Evolutionary conservation across 2,888 invertebrate species (phyloP).

Genomic region (Dione juno): DNA sequence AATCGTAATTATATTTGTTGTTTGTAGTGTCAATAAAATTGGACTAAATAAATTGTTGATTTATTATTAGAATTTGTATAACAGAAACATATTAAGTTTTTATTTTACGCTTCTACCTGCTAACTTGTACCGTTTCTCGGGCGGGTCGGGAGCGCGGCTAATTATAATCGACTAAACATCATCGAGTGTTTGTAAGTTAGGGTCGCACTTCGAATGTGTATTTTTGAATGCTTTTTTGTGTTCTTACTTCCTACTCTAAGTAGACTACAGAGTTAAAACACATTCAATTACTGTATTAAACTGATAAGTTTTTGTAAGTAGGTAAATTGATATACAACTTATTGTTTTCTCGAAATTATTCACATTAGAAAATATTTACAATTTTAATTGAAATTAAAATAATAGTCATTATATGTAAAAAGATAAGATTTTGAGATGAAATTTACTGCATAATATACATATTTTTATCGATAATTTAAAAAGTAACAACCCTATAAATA

Average conservation of each 20-base stretch:
- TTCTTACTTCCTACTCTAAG: slow-evolving; percentile 55
- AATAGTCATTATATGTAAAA: not conserved
- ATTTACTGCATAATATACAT: not conserved
- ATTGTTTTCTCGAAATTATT: not conserved
- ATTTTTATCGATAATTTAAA: slow-evolving; percentile 22
- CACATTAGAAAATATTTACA: not conserved
- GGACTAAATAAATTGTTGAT: not conserved
- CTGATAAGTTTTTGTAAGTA: not conserved
- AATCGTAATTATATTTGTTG: not conserved
- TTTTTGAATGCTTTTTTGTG: slow-evolving; percentile 72
- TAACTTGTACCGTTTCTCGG: slow-evolving; percentile 53
- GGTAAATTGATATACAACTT: not conserved
- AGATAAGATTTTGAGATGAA: not conserved
- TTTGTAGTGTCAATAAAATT: not conserved
- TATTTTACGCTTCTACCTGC: slow-evolving; percentile 48
- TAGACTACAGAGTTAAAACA: slow-evolving; percentile 1
- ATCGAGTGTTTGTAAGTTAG: slow-evolving; percentile 78
- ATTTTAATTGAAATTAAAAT: not conserved
- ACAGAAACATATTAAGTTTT: not conserved
- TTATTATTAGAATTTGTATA: not conserved
- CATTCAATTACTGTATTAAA: not conserved
- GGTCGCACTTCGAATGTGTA: slow-evolving; percentile 71
- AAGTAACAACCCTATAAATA: slow-evolving; percentile 41
- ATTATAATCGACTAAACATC: slow-evolving; percentile 83
- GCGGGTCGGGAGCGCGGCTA: slow-evolving; percentile 73